Percentiles rank a stretch among this genome's conserved stretches.
Evolutionary conservation across 2,888 invertebrate species (phyloP).

Genomic region (Cordilura impudica): DNA sequence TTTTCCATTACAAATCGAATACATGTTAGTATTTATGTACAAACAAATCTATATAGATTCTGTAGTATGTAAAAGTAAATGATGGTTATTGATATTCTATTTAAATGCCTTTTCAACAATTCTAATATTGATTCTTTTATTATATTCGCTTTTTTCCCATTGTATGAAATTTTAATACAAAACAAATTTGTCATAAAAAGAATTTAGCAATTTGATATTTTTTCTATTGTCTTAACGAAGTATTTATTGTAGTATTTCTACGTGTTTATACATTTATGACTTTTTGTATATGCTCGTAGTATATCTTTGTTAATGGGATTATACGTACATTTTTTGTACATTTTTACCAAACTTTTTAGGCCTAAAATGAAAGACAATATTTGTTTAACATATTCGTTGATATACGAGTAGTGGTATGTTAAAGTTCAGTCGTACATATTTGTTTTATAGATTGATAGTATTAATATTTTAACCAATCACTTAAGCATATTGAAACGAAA

Average conservation of each 20-base stretch:
- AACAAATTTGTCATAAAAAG: conserved; percentile 31
- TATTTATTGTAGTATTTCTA: background rate
- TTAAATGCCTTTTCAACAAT: conserved; percentile 34
- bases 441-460: conserved; percentile 2
- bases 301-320: too few relatives aligned
- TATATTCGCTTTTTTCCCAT: background rate
- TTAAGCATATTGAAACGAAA: background rate
- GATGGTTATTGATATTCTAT: conserved; percentile 40
- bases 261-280: background rate
- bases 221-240: background rate
- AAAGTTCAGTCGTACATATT: background rate
- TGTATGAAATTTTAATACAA: background rate
- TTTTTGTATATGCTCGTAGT: background rate
- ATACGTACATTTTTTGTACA: background rate
- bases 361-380: background rate
- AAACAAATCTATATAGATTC: background rate
- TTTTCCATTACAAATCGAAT: conserved; percentile 20
- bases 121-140: background rate
- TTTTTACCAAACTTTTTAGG: too few relatives aligned
- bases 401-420: background rate
- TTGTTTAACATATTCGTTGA: conserved; percentile 19
- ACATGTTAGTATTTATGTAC: background rate
- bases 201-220: conserved; percentile 19
- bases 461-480: conserved; percentile 1
- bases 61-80: conserved; percentile 19